Percentiles rank a stretch among this genome's conserved stretches.
These are phyloP conservation scores for Drosophila phalerata DNA, from an alignment of 2,888 invertebrate species.

Conservation along the genomic window DNA sequence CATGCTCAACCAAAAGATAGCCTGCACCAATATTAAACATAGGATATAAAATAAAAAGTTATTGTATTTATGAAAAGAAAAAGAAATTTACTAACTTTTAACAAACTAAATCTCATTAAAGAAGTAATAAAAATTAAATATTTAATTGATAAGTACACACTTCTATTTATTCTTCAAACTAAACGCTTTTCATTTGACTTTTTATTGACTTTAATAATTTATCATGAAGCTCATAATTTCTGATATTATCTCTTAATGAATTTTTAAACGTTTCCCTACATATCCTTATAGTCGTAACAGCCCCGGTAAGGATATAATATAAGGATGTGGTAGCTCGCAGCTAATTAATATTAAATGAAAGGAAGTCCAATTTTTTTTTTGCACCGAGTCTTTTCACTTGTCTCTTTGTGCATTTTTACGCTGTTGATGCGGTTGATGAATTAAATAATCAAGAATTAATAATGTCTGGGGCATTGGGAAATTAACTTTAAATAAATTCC, in stretches of 20 bases:
- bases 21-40: not conserved
- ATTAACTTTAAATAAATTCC: slow-evolving; percentile 43
- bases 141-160: not conserved
- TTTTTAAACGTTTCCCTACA: not conserved
- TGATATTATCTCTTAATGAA: no score
- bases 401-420: slow-evolving; percentile 18
- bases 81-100: no score
- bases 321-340: slow-evolving; percentile 1
- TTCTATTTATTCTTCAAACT: not conserved
- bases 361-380: slow-evolving; percentile 4
- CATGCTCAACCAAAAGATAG: not conserved
- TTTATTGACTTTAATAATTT: no score
- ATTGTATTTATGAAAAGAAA: no score
- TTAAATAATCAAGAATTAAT: slow-evolving; percentile 61
- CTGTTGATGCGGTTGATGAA: slow-evolving; percentile 19
- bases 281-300: not conserved
- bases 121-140: no score
- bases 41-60: not conserved
- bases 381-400: slow-evolving; percentile 4
- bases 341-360: slow-evolving; percentile 37
- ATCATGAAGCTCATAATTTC: no score
- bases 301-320: not conserved
- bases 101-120: no score
- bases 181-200: no score
- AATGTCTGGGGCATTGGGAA: slow-evolving; percentile 40